Conservation (phyloP, 2,888 invertebrate species). For the Unio pictorum region DNA sequence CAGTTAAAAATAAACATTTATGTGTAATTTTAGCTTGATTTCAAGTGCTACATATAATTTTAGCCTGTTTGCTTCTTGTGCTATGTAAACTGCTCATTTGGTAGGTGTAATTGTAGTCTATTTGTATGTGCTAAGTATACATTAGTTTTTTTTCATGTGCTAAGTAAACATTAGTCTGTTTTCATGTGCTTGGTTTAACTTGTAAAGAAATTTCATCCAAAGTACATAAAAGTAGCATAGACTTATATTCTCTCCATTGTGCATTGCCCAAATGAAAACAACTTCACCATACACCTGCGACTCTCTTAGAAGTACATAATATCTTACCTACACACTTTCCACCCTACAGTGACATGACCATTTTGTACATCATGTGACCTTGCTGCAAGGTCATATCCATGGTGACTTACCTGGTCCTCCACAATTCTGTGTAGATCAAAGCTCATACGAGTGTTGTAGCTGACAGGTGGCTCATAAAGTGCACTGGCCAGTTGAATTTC, state of each 20-base stretch:
- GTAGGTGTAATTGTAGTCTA: too few relatives aligned
- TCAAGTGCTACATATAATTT: neutral
- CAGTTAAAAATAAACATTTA: too few relatives aligned
- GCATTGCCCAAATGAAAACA: too few relatives aligned
- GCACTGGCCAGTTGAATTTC: slow-evolving; percentile 65
- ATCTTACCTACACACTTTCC: neutral
- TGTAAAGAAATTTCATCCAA: too few relatives aligned
- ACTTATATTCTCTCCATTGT: too few relatives aligned
- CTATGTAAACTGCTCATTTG: neutral
- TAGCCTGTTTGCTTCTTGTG: neutral
- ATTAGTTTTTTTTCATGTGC: too few relatives aligned
- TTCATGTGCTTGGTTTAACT: too few relatives aligned
- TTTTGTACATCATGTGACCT: neutral
- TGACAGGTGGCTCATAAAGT: slow-evolving; percentile 57
- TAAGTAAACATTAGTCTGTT: too few relatives aligned
- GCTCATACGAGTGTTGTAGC: slow-evolving; percentile 58
- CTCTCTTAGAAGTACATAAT: neutral
- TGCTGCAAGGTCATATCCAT: neutral
- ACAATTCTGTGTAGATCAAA: slow-evolving; percentile 67
- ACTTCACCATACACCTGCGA: too few relatives aligned
- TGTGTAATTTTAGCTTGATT: neutral
- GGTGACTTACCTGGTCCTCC: slow-evolving; percentile 66
- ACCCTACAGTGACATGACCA: neutral
- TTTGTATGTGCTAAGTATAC: neutral
- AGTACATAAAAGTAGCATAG: too few relatives aligned